Evolutionary conservation across 37 sponge, comb jelly and placozoan genomes (phyloP).

Genomic region (Dysidea cf. avara): DNA sequence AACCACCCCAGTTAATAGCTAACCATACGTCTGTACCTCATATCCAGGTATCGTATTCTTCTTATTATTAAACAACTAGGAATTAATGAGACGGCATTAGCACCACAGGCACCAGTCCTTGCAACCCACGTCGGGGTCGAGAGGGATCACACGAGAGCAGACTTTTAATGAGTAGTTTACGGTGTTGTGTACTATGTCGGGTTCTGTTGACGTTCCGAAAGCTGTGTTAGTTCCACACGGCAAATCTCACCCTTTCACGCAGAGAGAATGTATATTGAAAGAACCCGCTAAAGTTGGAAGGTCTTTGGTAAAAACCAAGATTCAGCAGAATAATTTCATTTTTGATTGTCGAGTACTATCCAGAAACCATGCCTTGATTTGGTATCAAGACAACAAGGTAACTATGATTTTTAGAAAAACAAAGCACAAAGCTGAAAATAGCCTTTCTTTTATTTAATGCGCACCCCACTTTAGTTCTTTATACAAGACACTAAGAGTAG

Average conservation of each 20-base stretch:
- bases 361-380: conserved; percentile 93
- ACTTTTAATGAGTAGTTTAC: too few species aligned
- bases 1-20: too few species aligned
- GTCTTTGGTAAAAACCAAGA: conserved; percentile 78
- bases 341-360: conserved; percentile 98
- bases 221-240: conserved; percentile 70
- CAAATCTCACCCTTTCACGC: conserved; percentile 66
- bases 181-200: too few species aligned
- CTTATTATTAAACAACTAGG: too few species aligned
- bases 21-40: too few species aligned
- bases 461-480: conserved; percentile 69
- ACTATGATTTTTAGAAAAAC: not conserved
- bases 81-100: too few species aligned
- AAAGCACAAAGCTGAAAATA: too few species aligned
- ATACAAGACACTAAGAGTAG: conserved; percentile 96
- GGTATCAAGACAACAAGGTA: conserved; percentile 89
- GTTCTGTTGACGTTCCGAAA: conserved; percentile 34
- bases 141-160: too few species aligned
- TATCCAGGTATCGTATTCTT: too few species aligned
- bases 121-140: too few species aligned
- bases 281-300: conserved; percentile 84
- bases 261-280: conserved; percentile 59
- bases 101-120: too few species aligned
- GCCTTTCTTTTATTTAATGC: not conserved
- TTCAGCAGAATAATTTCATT: conserved; percentile 82